Evolutionary conservation across 2,113 vertebrate species (phyloP).

Genomic region (Chauna torquata): DNA sequence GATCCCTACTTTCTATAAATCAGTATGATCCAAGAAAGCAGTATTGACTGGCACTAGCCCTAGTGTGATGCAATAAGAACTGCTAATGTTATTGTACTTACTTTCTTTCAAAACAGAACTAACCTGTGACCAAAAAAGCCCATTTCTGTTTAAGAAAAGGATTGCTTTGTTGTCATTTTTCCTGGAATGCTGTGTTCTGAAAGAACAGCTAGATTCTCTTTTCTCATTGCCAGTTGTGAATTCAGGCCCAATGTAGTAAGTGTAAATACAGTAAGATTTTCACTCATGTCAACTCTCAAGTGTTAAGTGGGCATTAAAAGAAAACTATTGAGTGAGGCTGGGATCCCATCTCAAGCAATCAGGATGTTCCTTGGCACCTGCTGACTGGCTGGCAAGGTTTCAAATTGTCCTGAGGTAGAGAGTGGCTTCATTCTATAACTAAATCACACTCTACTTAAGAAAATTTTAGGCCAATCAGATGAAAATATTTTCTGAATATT

Average conservation of each 20-base stretch:
- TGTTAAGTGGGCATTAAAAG: not conserved
- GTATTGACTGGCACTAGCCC: not conserved
- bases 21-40: not conserved
- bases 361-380: not conserved
- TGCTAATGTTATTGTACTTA: not conserved
- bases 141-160: not conserved
- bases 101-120: not conserved
- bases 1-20: not conserved
- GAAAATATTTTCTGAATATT: not conserved
- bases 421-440: constrained; percentile 15
- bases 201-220: not conserved
- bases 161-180: not conserved
- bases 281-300: not conserved
- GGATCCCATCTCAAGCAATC: not conserved
- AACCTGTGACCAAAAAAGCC: not conserved
- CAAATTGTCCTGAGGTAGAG: not conserved
- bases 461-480: not conserved
- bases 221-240: not conserved
- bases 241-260: not conserved
- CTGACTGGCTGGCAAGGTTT: not conserved
- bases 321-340: not conserved
- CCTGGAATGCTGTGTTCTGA: not conserved
- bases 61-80: not conserved
- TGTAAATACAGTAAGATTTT: not conserved
- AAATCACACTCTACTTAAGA: not conserved